These are phyloP conservation scores for Pelecanoides urinatrix DNA, from an alignment of 2,113 vertebrate genomes.

Conservation along the genomic window DNA sequence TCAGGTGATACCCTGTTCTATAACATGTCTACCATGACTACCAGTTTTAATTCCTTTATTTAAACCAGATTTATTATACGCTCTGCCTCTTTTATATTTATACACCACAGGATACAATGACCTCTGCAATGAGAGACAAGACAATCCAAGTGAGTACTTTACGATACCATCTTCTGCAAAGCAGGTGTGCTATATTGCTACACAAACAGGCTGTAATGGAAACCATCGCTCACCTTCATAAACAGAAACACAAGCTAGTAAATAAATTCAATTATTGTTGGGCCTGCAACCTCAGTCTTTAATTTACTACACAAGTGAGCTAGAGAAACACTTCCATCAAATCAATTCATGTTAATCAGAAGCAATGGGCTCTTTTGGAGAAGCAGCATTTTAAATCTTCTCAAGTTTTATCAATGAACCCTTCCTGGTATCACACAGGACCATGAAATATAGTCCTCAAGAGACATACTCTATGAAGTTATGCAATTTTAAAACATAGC, in stretches of 20 bases:
- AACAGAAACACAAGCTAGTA: constrained; percentile 13
- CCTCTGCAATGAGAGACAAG: constrained; percentile 1
- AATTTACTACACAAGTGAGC: constrained; percentile 37
- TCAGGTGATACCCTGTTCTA: background rate
- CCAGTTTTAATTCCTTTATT: background rate
- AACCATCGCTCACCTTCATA: constrained; percentile 35
- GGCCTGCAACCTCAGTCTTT: background rate
- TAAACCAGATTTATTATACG: background rate
- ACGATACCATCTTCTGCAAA: background rate
- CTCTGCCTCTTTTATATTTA: background rate
- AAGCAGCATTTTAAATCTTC: background rate
- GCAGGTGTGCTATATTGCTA: constrained; percentile 1
- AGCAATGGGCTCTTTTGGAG: background rate
- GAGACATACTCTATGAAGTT: background rate
- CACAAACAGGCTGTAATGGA: constrained; percentile 33
- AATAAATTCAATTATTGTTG: constrained; percentile 35
- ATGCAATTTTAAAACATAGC: background rate
- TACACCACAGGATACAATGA: background rate
- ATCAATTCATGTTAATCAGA: constrained; percentile 30
- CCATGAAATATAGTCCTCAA: background rate
- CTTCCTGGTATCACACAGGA: background rate
- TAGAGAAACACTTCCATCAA: constrained; percentile 10
- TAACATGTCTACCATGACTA: background rate
- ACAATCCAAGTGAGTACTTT: background rate
- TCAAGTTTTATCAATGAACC: background rate